phyloP scores from a whole-genome alignment of 2,797 vertebrate species.

The Cottoperca gobio region DNA sequence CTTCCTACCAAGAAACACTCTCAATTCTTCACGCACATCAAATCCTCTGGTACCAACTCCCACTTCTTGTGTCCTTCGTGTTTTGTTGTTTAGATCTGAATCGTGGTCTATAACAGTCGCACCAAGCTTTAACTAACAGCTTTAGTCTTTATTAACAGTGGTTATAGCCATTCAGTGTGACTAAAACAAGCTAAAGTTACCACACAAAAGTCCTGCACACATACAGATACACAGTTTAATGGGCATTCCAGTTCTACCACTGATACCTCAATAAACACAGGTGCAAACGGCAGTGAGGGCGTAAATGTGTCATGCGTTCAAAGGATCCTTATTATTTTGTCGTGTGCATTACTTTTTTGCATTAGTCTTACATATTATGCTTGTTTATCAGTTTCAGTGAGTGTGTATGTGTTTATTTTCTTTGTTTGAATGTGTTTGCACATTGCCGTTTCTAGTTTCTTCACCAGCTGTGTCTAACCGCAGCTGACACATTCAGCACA shows the following conservation, averaged over 20 bases:
- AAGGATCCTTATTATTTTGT: neutral
- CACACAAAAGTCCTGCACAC: constrained; percentile 12
- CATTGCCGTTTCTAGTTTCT: constrained; percentile 9
- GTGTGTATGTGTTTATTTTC: constrained; percentile 13
- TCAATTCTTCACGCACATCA: neutral
- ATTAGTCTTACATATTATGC: neutral
- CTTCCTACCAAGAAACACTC: neutral
- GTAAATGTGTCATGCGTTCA: constrained; percentile 21
- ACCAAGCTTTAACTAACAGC: neutral
- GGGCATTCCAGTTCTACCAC: constrained; percentile 63
- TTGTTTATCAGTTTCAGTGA: neutral
- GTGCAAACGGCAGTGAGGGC: constrained; percentile 38
- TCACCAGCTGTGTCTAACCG: constrained; percentile 53
- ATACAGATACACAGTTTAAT: constrained; percentile 49
- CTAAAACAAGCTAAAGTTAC: constrained; percentile 39
- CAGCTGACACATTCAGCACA: constrained; percentile 67
- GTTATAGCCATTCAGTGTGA: constrained; percentile 13
- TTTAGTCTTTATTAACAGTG: constrained; percentile 5
- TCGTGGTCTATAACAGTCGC: neutral
- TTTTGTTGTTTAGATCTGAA: neutral
- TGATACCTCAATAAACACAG: constrained; percentile 56
- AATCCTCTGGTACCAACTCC: neutral
- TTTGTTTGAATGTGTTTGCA: constrained; percentile 5
- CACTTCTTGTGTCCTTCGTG: neutral
- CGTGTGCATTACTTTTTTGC: neutral